Base-by-base conservation (phyloP, 2,113 vertebrate species). In the Carollia perspicillata region DNA sequence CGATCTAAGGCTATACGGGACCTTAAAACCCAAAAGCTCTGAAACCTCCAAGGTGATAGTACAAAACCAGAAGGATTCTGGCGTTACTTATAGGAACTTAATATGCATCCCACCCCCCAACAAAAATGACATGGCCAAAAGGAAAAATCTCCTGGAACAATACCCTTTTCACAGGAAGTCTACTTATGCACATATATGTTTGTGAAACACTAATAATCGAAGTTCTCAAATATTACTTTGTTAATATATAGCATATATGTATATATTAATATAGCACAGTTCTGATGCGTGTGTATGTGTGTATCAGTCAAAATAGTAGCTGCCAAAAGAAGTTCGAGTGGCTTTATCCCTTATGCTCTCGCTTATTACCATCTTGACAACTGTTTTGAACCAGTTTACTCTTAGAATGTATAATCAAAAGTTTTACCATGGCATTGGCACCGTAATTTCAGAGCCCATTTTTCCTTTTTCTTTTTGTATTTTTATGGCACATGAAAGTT, bases 141-240 rank as follows among this genome's bases (percentile, higher is more conserved):
- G 71, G n/a, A 77, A 97, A 92, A n/a, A 63, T 94, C 88, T 97
- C 93, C 69, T 88, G 95, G 49, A 97, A 97, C 28, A 93, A 95
- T 92, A 96, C 95, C 77, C 96, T 88, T 80, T 95, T 94, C 75
- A 97, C 68, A 97, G 69, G 95, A 42, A 92, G 30, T 94, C 95
- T 96, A 74, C 94, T 95, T 94, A 69, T 95, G 78, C 91, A 97
- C 68, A 80, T 84, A 83, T 63, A 97, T 55, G 55, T 94, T 93
- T 96, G 80, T 93, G 86, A 96, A 97, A 97, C 83, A 98, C 80
- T 95, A 97, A 95, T 94, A 94, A 94, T 37, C 96, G 92, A 95
- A 97, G 53, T 91, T 96, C 66, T 98, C 95, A 97, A 97, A 69
- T 94, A 97, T 74, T 69, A 68, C 37, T 97, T 97, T 90, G 95